Percentiles rank a stretch among this genome's conserved stretches.
These are phyloP conservation scores for Lepidurus packardi DNA, from an alignment of 1,140 invertebrate species.

Conservation along the genomic window DNA sequence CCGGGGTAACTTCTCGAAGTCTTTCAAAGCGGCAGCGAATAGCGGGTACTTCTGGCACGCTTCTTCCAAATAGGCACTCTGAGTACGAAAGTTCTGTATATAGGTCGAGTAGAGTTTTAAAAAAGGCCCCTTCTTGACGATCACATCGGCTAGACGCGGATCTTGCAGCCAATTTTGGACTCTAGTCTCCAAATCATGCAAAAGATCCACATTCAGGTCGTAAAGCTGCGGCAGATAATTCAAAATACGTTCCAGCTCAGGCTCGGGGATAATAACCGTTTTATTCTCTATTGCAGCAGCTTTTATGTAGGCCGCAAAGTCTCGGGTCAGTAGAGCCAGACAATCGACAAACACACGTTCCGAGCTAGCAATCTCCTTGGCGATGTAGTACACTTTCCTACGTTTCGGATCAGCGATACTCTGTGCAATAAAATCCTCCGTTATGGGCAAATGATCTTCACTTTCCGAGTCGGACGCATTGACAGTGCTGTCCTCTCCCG, in stretches of 20 bases:
- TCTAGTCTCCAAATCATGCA: slow-evolving; percentile 58
- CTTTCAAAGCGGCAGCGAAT: slow-evolving; percentile 56
- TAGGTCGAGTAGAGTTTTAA: slow-evolving; percentile 67
- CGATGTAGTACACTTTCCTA: slow-evolving; percentile 52
- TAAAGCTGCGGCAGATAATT: slow-evolving; percentile 55
- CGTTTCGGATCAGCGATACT: slow-evolving; percentile 41
- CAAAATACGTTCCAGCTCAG: slow-evolving; percentile 54
- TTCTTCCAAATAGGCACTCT: slow-evolving; percentile 57
- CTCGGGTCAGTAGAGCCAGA: slow-evolving; percentile 60
- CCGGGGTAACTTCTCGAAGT: slow-evolving; percentile 59
- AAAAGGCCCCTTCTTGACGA: slow-evolving; percentile 68
- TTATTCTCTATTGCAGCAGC: slow-evolving; percentile 46
- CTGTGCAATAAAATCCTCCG: slow-evolving; percentile 38
- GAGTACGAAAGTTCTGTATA: slow-evolving; percentile 62
- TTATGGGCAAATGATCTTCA: slow-evolving; percentile 33
- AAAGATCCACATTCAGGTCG: slow-evolving; percentile 58
- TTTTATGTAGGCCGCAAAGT: slow-evolving; percentile 55
- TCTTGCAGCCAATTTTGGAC: slow-evolving; percentile 56
- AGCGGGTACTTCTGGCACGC: slow-evolving; percentile 54
- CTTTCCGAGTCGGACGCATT: slow-evolving; percentile 37
- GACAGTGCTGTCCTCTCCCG: slow-evolving; percentile 34
- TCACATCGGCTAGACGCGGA: slow-evolving; percentile 63
- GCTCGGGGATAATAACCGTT: slow-evolving; percentile 48
- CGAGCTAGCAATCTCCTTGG: slow-evolving; percentile 61
- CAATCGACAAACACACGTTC: slow-evolving; percentile 65